These are phyloP conservation scores for Allygus modestus DNA, from an alignment of 2,888 invertebrate species.

Conservation along the genomic window DNA sequence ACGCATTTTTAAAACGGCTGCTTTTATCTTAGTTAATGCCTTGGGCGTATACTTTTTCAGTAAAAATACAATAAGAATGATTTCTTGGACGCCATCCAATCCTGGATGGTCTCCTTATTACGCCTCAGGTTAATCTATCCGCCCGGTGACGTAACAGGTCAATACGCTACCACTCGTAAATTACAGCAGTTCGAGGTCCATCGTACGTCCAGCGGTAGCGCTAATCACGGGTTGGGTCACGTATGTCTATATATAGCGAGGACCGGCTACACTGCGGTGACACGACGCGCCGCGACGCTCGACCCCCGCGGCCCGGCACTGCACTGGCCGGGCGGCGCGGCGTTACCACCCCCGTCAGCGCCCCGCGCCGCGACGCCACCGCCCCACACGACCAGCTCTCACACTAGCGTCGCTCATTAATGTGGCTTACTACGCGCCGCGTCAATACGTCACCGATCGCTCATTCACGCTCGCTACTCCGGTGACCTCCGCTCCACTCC, in stretches of 20 bases:
- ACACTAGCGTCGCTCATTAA: constrained; percentile 3
- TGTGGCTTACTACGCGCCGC: constrained; percentile 23
- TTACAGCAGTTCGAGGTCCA: not conserved
- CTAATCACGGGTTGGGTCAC: not conserved
- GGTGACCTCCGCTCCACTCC: not conserved
- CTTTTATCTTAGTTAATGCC: no score
- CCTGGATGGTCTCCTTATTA: not conserved
- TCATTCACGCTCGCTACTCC: constrained; percentile 24
- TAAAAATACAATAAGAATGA: no score
- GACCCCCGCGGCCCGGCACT: constrained; percentile 10
- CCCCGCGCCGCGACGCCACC: constrained; percentile 16
- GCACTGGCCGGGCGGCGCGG: constrained; percentile 28
- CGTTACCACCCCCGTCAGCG: not conserved
- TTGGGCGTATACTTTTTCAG: no score
- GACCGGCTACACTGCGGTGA: not conserved
- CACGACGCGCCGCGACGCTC: not conserved
- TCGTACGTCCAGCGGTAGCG: not conserved
- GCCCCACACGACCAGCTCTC: not conserved
- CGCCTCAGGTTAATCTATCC: not conserved
- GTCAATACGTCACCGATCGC: constrained; percentile 46
- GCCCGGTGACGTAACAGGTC: no score
- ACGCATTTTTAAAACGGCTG: no score
- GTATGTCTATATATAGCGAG: not conserved
- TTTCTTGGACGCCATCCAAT: not conserved
- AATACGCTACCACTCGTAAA: not conserved